Evolutionary conservation across 2,113 vertebrate genomes (phyloP), one percentile per base, ranked within the genome.

Genomic region (Melanotaenia duboulayi): DNA sequence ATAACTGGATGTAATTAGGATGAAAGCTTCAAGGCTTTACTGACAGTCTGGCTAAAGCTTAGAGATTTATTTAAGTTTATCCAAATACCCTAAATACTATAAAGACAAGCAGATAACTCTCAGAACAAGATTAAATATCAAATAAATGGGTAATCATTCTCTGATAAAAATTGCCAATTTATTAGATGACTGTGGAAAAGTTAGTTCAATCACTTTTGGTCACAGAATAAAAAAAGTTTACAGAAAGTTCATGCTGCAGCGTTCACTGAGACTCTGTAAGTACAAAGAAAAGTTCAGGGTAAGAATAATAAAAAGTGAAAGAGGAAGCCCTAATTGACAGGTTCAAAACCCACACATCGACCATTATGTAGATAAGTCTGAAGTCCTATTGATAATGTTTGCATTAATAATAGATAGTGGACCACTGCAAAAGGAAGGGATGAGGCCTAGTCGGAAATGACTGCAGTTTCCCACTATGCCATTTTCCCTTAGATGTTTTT

Each of bases 321-420:
- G 51, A 50, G 61, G 22, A 23, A 9, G 64, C 35, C 17, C 51
- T 80, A 71, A 84, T 49, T 77, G 59, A 85, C 60, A 74, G 62
- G 66, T 74, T 81, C 24, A 68, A 74, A 86, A 83, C 77, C 32
- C 77, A 69, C 85, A 80, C 44, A 78, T 52, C n/a, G 16, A 77
- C 65, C 60, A 8, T 79, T 48, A 54, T 61, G 46, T 37, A 79
- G 69, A 76, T 80, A 76, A 56, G 60, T 57, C 71, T 70, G 35
- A 82, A 65, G 68, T 74, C 60, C 65, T 81, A 75, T 84, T 83
- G 86, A 78, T 84, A 69, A 84, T 81, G 78, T 81, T 84, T 65
- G 71, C 84, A 87, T 90, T 78, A 92, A 92, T 91, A 91, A 91
- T 87, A 76, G 39, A 91, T 88, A 66, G 13, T 11, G 24, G 51